phyloP scores from a whole-genome alignment of 2,797 vertebrate species.

The Bradypus variegatus region DNA sequence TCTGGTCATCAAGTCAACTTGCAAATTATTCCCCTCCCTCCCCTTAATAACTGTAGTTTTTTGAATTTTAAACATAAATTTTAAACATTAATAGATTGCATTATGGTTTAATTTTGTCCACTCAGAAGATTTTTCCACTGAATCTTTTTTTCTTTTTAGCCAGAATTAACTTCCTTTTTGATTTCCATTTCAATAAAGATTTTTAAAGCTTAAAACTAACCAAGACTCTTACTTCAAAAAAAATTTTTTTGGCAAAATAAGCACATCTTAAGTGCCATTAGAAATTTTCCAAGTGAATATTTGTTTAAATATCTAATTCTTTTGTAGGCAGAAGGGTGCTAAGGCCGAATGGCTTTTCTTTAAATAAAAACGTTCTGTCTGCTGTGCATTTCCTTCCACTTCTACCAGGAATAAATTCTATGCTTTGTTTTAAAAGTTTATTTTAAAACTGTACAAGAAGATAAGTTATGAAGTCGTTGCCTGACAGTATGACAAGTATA shows the following conservation, averaged over 20 bases:
- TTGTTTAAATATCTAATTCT: conserved; percentile 29
- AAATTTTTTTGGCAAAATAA: conserved; percentile 33
- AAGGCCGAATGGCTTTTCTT: no score
- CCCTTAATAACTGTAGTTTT: neutral
- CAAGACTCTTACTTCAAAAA: conserved; percentile 27
- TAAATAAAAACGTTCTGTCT: no score
- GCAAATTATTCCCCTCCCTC: neutral
- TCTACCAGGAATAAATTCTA: no score
- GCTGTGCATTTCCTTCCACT: no score
- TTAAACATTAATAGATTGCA: neutral
- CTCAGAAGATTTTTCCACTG: neutral
- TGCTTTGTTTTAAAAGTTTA: no score
- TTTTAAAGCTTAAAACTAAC: neutral
- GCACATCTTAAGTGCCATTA: conserved; percentile 10
- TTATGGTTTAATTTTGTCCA: neutral
- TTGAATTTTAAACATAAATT: neutral
- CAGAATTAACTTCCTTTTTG: neutral
- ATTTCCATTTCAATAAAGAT: neutral
- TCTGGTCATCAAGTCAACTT: neutral
- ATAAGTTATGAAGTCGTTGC: no score
- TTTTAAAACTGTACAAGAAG: no score
- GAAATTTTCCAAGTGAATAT: conserved; percentile 45
- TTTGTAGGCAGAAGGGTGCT: neutral
- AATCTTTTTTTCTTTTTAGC: neutral
- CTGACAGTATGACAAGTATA: no score